Evolutionary conservation across 2,888 invertebrate species (phyloP), one percentile per base, ranked within the genome.

Genomic region (Mythimna pallens): DNA sequence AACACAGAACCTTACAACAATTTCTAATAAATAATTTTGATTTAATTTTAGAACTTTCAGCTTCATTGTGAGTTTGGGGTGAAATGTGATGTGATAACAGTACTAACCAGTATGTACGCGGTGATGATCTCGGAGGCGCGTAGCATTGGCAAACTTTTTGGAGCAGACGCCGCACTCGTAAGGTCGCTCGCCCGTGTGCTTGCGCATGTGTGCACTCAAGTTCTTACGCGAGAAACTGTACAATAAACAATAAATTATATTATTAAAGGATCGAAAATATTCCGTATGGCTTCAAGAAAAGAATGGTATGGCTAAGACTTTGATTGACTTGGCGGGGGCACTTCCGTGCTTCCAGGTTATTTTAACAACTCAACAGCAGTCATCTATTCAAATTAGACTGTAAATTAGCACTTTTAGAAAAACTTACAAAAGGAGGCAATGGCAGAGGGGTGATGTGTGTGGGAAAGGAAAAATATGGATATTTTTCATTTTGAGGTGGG

Each of bases 111-210:
- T 94, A 78, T 96, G 96, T 20, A 92, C 81, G 25, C 93, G 91
- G 61, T 85, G 82, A 84, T 96, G 96, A 50, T 94, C 93, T 8
- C 93, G 89, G 47, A 96, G 90, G 0, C 93, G 87, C 54, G 93
- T 83, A 0, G 93, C 90, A 72, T 89, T 93, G 52, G 86, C 80
- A 86, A 95, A 96, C 65, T 87, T 86, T 81, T 93, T 93, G 73
- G 88, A 87, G 83, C 96, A 96, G 4, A 95, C 93, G 59, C 93
- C 92, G 90, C 97, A 97, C 55, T 91, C 88, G 91, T 93, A 96
- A 34, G 97, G 97, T 22, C 96, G 94, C 90, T 96, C 97, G 54
- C 97, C 97, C 0, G 96, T 94, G 91, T 97, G 97, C 25, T 92
- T 93, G 10, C 96, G 92, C 92, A 96, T 91, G 89, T 97, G 97